Percentiles rank a stretch among this genome's conserved stretches.
Conservation (phyloP, 1,140 invertebrate genomes). For the Drosophila sucinea region DNA sequence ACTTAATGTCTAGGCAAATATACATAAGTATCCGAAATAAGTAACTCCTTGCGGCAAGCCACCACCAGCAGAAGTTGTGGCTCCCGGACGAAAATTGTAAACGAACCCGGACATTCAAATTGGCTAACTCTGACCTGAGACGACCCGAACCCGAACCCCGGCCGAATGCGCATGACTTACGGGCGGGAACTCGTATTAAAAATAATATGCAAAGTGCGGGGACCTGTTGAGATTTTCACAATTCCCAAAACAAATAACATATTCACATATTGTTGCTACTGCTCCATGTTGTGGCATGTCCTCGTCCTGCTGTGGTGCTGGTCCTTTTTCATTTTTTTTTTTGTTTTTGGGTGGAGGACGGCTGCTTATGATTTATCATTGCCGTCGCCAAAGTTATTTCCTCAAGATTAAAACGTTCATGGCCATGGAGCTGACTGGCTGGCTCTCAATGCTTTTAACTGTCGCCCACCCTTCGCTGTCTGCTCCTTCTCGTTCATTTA, state of each 20-base stretch:
- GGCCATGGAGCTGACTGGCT: background rate
- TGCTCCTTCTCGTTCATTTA: conserved; percentile 57
- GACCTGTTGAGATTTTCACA: conserved; percentile 83
- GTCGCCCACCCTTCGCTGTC: conserved; percentile 22
- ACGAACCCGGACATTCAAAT: conserved; percentile 46
- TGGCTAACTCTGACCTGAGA: conserved; percentile 61
- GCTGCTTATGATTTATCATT: conserved; percentile 82
- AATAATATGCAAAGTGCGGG: conserved; percentile 83
- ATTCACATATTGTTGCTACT: conserved; percentile 82
- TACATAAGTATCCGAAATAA: conserved; percentile 41
- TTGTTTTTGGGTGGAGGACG: conserved; percentile 33
- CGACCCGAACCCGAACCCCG: conserved; percentile 3
- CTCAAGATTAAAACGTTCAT: conserved; percentile 71
- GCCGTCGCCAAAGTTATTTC: conserved; percentile 74
- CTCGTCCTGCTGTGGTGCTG: conserved; percentile 12
- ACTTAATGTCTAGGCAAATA: conserved; percentile 62
- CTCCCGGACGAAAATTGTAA: background rate
- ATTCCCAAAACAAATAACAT: conserved; percentile 83
- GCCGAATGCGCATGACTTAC: conserved; percentile 50
- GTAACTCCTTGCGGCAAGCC: conserved; percentile 48
- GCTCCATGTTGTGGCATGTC: conserved; percentile 30
- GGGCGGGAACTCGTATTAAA: conserved; percentile 68
- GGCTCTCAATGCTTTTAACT: conserved; percentile 60
- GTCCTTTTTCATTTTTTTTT: conserved; percentile 28
- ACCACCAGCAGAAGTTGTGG: background rate